Percentiles rank a stretch among this genome's conserved stretches.
phyloP scores from a whole-genome alignment of 1,140 invertebrate genomes.

The Samia ricini region DNA sequence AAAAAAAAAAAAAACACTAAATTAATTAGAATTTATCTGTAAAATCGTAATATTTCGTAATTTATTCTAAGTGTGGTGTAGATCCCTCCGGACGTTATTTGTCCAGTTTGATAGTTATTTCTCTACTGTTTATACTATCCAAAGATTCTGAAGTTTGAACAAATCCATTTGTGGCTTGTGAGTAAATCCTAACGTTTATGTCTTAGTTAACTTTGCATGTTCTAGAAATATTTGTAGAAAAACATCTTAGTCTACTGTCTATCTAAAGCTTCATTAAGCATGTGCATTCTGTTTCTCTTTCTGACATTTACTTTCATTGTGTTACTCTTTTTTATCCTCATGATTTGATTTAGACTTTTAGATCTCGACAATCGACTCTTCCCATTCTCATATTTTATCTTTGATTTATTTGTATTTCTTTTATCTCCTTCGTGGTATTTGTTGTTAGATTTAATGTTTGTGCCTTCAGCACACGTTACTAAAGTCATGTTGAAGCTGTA shows the following conservation, averaged over 20 bases:
- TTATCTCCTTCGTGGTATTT: constrained; percentile 69
- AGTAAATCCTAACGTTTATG: constrained; percentile 96
- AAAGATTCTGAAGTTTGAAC: constrained; percentile 86
- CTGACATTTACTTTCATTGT: constrained; percentile 97
- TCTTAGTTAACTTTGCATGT: constrained; percentile 98
- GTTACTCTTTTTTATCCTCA: constrained; percentile 88
- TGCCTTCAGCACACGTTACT: too few relatives aligned
- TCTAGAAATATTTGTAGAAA: constrained; percentile 92
- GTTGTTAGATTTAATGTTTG: too few relatives aligned
- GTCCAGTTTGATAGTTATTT: too few relatives aligned
- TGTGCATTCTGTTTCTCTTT: constrained; percentile 97
- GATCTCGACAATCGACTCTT: constrained; percentile 81
- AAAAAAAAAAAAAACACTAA: too few relatives aligned
- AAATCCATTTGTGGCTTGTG: constrained; percentile 97
- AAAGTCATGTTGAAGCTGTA: too few relatives aligned
- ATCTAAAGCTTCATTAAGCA: constrained; percentile 96
- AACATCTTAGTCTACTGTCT: constrained; percentile 88
- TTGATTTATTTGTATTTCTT: constrained; percentile 75
- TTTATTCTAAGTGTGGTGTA: too few relatives aligned
- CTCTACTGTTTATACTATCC: constrained; percentile 69
- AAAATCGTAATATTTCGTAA: constrained; percentile 76
- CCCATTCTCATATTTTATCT: constrained; percentile 82
- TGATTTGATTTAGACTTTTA: constrained; percentile 85
- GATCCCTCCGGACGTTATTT: constrained; percentile 33
- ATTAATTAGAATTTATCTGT: too few relatives aligned